These are phyloP conservation scores for Pogonomyrmex barbatus DNA, from an alignment of 1,140 invertebrate species.

Conservation along the genomic window DNA sequence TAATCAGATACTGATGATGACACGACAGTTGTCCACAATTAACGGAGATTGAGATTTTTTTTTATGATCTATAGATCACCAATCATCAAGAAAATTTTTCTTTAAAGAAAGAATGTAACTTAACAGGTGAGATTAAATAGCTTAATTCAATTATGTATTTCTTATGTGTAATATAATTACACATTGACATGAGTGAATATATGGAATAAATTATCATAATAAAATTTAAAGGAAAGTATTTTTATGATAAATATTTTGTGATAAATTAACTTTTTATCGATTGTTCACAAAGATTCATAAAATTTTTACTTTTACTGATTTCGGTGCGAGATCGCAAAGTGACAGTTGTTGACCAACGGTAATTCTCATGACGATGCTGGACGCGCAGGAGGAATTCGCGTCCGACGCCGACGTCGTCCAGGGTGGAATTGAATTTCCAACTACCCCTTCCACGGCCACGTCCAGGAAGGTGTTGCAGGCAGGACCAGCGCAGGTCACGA, in stretches of 20 bases:
- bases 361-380: constrained; percentile 7
- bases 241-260: neutral
- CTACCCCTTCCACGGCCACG: constrained; percentile 75
- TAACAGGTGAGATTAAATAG: neutral
- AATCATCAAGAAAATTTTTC: neutral
- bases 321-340: neutral
- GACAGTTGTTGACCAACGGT: neutral
- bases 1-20: neutral
- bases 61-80: neutral
- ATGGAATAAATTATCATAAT: neutral
- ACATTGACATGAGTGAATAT: neutral
- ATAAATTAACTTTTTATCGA: neutral
- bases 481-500: constrained; percentile 70
- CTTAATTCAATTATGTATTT: neutral
- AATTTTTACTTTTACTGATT: neutral
- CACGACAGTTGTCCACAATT: neutral
- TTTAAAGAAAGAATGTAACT: neutral
- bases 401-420: constrained; percentile 65
- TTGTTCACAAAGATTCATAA: neutral
- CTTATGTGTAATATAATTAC: neutral
- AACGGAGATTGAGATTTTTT: neutral
- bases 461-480: constrained; percentile 71
- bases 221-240: neutral
- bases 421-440: constrained; percentile 75
- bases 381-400: constrained; percentile 33